Percentiles rank a stretch among this genome's conserved stretches.
Evolutionary conservation across 2,888 invertebrate genomes (phyloP).

Genomic region (Caenorhabditis sp.): DNA sequence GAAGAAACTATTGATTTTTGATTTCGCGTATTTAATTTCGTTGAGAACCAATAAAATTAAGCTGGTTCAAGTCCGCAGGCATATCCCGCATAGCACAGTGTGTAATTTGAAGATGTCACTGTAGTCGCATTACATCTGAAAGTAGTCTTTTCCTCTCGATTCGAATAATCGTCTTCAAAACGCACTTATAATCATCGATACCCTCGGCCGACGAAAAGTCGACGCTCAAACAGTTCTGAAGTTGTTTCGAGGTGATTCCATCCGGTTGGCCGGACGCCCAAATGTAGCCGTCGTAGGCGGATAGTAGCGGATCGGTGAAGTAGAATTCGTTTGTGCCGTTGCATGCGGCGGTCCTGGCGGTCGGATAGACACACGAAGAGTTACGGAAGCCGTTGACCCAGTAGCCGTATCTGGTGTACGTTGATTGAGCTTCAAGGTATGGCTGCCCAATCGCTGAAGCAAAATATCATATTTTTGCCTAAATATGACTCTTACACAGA

Average conservation of each 20-base stretch:
- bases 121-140: too few species aligned
- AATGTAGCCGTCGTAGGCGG: constrained; percentile 6
- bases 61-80: too few species aligned
- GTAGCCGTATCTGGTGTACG: background rate
- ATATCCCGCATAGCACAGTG: too few species aligned
- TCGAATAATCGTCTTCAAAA: background rate
- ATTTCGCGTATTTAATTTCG: too few species aligned
- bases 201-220: background rate
- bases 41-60: too few species aligned
- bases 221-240: background rate
- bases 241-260: background rate
- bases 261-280: constrained; percentile 9
- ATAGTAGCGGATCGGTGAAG: constrained; percentile 16
- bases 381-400: constrained; percentile 12
- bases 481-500: too few species aligned
- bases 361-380: background rate
- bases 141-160: too few species aligned
- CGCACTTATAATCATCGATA: background rate
- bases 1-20: too few species aligned
- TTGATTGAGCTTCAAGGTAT: background rate
- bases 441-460: constrained; percentile 1
- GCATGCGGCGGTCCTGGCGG: background rate
- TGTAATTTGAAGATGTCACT: too few species aligned
- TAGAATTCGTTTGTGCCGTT: constrained; percentile 23
- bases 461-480: too few species aligned